phyloP scores from a whole-genome alignment of 2,797 vertebrate genomes.

The Chlorospingus flavigularis region DNA sequence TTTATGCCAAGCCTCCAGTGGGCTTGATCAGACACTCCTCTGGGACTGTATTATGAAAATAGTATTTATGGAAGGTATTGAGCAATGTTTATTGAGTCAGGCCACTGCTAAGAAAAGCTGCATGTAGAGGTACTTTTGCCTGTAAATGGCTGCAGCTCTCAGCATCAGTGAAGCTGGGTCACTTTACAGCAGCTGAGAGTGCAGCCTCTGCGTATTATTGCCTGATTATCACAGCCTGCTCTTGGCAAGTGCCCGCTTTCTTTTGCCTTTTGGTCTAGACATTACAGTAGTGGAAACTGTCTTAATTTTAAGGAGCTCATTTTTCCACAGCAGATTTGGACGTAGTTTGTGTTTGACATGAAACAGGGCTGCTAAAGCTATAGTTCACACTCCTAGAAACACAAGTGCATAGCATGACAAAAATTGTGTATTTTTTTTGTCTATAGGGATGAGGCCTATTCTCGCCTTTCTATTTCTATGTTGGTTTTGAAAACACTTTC shows the following conservation, averaged over 20 bases:
- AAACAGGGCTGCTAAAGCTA: conserved; percentile 22
- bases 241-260: conserved; percentile 14
- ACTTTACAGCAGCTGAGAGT: background rate
- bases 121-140: background rate
- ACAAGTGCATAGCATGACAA: background rate
- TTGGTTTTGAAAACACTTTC: conserved; percentile 13
- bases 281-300: conserved; percentile 33
- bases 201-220: background rate
- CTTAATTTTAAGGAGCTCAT: conserved; percentile 5
- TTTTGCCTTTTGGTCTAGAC: conserved; percentile 47
- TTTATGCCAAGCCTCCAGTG: background rate
- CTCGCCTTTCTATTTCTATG: background rate
- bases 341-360: background rate
- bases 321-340: conserved; percentile 2
- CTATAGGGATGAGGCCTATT: background rate
- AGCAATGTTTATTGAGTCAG: background rate
- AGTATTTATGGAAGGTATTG: background rate
- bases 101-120: background rate
- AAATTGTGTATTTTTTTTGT: background rate
- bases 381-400: background rate
- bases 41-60: background rate
- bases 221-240: background rate
- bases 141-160: background rate
- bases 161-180: background rate
- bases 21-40: background rate